Evolutionary conservation across 2,113 vertebrate species (phyloP), one percentile per base, ranked within the genome.

Genomic region (Sterrhoptilus dennistouni): DNA sequence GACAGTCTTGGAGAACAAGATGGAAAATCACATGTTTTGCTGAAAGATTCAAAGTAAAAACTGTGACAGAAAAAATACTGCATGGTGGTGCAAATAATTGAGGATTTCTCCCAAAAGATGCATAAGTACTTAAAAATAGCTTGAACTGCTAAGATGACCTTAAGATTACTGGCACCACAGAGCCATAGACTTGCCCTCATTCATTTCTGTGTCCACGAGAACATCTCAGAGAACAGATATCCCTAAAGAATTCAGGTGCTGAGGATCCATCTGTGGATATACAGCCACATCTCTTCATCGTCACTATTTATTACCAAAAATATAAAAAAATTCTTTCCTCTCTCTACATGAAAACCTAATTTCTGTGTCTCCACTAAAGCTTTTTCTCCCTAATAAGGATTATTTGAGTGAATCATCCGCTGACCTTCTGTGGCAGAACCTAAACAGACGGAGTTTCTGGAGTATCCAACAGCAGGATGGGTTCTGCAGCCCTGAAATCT

Each of bases 21-120:
- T 83, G 83, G 93, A 95, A 97, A 97, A 94, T 93, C 54, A 40
- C 82, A 88, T 80, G 75, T 92, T 96, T 88, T 2, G 0, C 38
- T 90, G 76, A 83, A 93, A 88, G 44, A 94, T n/a, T 81, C 44
- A 92, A 71, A 93, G 57, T 68, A 83, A 96, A 81, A 83, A 75
- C 36, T 60, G 11, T 74, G 64, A 87, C 72, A 90, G 85, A 83
- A 94, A 79, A 83, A 90, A 56, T 78, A 75, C 49, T 63, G 56
- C 64, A 52, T 25, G 66, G 52, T 45, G 60, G 40, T 64, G 53
- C 57, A 80, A 91, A 70, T 85, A 92, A 86, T 63, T 77, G 85
- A 93, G 68, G 31, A 64, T 75, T 94, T 92, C 45, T 86, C 42
- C 69, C 40, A 29, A 86, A 88, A 88, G 68, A 68, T 86, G 47